Base-by-base conservation (phyloP, 2,888 invertebrate genomes). In the Thalpophila matura region DNA sequence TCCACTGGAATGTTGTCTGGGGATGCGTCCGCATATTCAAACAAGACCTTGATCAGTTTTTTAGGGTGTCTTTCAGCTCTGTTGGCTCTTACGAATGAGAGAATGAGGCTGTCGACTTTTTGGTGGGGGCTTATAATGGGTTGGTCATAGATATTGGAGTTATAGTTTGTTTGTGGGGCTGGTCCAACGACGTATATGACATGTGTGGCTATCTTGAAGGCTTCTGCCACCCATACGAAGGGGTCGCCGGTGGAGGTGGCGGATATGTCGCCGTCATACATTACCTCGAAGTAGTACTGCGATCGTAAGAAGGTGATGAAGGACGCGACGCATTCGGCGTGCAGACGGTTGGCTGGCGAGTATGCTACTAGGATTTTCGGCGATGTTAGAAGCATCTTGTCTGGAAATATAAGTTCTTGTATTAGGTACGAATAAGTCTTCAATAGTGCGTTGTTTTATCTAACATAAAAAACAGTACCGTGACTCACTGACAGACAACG, bases 11-110 rank as follows among this genome's bases (percentile, higher is more conserved):
- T 62, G 1, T 75, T 72, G 0, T 88, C 91, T n/a, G n/a, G n/a
- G n/a, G n/a, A n/a, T n/a, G n/a, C n/a, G 54, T 88, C 88, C 0
- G 94, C 94, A 65, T 94, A 89, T 55, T 94, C 93, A 43, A 94
- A 94, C 68, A 89, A 86, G 0, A 95, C 87, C 37, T 93, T 94
- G 3, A 91, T 66, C 0, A 94, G 74, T 4, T 91, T 86, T 65
- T 94, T 94, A 0, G 83, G 83, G 55, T 69, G 76, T 33, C 86
- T 79, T 0, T 86, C 75, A 0, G 74, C 80, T 20, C 88, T 76
- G 45, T 75, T 84, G 0, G 87, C 77, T 73, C 85, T 89, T 0
- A 94, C 70, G 57, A 92, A 82, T 0, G 89, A 85, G 0, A 95
- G 79, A 0, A 92, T 83, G 0, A 94, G 72, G 0, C 70, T 67